These are phyloP conservation scores for Lagodon rhomboides DNA, from an alignment of 2,797 vertebrate species.

Conservation along the genomic window DNA sequence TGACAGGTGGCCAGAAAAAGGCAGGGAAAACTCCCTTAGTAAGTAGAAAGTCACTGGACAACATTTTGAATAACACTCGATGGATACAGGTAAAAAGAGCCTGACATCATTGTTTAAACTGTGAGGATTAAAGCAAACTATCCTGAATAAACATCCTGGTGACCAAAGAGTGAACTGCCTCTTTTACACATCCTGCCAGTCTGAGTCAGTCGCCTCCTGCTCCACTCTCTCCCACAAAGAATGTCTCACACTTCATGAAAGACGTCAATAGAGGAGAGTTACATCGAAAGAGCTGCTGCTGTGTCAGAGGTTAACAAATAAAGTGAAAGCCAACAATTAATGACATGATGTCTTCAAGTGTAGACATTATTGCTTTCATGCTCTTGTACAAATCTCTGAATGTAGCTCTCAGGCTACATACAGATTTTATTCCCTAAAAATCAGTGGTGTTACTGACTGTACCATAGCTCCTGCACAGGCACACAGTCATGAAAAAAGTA, in stretches of 20 bases:
- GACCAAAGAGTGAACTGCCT: constrained; percentile 8
- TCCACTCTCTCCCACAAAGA: constrained; percentile 1
- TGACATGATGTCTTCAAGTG: neutral
- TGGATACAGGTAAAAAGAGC: neutral
- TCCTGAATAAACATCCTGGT: constrained; percentile 59
- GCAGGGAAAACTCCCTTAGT: neutral
- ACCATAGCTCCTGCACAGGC: neutral
- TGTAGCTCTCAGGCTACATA: neutral
- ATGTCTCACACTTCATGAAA: neutral
- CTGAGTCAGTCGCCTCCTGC: constrained; percentile 14
- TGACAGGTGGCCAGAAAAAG: neutral
- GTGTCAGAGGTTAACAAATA: neutral
- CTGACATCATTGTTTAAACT: constrained; percentile 38
- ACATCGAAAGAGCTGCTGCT: neutral
- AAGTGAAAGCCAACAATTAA: neutral
- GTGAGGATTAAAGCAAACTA: constrained; percentile 19
- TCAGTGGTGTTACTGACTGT: neutral
- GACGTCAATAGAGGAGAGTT: neutral
- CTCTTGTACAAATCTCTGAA: neutral
- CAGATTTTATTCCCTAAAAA: neutral
- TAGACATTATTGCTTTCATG: too few relatives aligned
- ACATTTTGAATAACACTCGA: neutral
- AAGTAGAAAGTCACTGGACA: neutral
- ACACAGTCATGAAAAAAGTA: neutral
- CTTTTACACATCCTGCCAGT: neutral